Conservation (phyloP, 2,888 invertebrate species). For the Drosophila anceps region DNA sequence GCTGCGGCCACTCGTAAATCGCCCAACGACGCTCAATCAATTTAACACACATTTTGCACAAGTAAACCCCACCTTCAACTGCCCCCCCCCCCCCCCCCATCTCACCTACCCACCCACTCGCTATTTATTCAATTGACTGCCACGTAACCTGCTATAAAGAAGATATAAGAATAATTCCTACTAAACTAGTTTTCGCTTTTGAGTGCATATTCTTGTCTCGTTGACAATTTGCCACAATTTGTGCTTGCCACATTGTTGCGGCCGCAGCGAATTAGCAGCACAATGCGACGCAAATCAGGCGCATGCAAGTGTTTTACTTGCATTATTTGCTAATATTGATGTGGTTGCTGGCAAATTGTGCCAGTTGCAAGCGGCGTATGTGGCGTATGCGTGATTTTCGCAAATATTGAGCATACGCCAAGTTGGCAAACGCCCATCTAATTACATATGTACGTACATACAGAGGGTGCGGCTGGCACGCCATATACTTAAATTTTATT, state of each 20-base stretch:
- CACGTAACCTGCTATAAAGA: slow-evolving; percentile 56
- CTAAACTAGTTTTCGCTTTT: slow-evolving; percentile 72
- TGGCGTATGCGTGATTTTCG: slow-evolving; percentile 47
- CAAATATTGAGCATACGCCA: slow-evolving; percentile 56
- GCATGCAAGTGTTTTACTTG: slow-evolving; percentile 41
- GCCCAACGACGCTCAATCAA: slow-evolving; percentile 61
- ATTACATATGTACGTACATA: slow-evolving; percentile 4
- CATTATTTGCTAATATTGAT: slow-evolving; percentile 28
- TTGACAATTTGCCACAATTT: slow-evolving; percentile 48
- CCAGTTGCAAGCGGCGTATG: slow-evolving; percentile 8
- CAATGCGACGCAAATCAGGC: slow-evolving; percentile 58
- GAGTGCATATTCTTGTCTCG: slow-evolving; percentile 18
- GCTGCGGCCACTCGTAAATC: slow-evolving; percentile 32
- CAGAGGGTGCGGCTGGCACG: background rate
- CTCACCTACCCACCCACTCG: background rate
- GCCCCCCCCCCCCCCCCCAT: background rate
- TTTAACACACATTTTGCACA: slow-evolving; percentile 70
- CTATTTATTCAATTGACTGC: slow-evolving; percentile 73
- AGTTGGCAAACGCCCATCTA: slow-evolving; percentile 19
- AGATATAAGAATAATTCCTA: slow-evolving; percentile 57
- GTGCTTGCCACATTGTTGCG: slow-evolving; percentile 53
- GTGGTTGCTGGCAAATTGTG: slow-evolving; percentile 1
- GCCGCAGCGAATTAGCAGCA: slow-evolving; percentile 46
- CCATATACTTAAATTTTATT: slow-evolving; percentile 5
- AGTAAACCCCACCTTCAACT: background rate